Evolutionary conservation across 2,888 invertebrate species (phyloP).

Genomic region (Zootermopsis nevadensis): DNA sequence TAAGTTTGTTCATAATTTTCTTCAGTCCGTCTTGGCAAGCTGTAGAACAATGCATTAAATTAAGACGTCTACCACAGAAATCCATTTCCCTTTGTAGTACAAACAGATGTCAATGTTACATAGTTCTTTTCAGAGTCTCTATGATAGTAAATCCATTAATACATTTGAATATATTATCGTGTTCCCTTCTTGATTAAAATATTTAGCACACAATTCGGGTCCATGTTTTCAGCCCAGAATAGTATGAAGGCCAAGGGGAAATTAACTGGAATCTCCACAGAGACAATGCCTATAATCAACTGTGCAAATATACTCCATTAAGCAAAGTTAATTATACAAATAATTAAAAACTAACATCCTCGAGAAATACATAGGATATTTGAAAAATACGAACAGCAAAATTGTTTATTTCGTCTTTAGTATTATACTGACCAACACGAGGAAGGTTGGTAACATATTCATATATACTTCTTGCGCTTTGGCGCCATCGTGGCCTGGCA

Average conservation of each 20-base stretch:
- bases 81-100: too few species aligned
- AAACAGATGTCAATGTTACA: too few species aligned
- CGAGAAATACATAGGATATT: conserved; percentile 14
- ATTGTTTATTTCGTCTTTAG: not conserved
- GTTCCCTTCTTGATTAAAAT: not conserved
- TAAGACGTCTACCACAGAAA: too few species aligned
- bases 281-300: conserved; percentile 31
- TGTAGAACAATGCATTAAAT: too few species aligned
- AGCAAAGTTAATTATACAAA: conserved; percentile 38
- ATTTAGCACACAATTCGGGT: not conserved
- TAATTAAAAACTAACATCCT: conserved; percentile 22
- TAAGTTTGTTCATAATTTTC: too few species aligned
- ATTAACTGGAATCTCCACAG: conserved; percentile 36
- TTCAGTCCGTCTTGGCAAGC: too few species aligned
- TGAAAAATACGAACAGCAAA: not conserved
- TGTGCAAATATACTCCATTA: conserved; percentile 31
- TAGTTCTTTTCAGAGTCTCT: too few species aligned
- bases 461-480: too few species aligned
- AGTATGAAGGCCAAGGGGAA: conserved; percentile 34
- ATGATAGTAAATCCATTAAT: too few species aligned
- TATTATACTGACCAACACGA: not conserved
- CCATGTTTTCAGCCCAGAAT: conserved; percentile 28
- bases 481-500: too few species aligned
- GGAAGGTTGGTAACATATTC: too few species aligned
- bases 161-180: not conserved